Base-by-base conservation (phyloP, 2,797 vertebrate genomes). In the Pitangus sulphuratus region DNA sequence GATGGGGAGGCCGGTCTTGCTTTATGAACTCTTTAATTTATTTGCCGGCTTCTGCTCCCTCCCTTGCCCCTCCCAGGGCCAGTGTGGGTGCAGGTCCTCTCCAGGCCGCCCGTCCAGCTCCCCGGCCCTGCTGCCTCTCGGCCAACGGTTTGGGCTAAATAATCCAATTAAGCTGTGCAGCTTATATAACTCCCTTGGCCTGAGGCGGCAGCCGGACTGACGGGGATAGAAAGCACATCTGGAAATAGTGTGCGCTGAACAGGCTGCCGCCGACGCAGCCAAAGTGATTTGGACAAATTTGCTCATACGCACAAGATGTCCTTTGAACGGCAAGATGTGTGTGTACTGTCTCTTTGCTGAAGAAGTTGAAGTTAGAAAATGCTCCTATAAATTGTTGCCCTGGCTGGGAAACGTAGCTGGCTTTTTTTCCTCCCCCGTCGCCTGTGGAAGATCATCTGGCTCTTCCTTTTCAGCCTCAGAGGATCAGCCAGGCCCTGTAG, bases 131-230 rank as follows among this genome's bases (percentile, higher is more conserved):
- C 85, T 80, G 88, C 90, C 79, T 85, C 76, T 79, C 2, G 1
- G 86, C 85, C 85, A 86, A 33, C 10, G 8, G 51, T 76, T 95
- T 93, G 70, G 90, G 83, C 90, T 95, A 86, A 95, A 94, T 96
- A 95, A 95, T 88, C 93, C 91, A 97, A 93, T 97, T 96, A 94
- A 88, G 90, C 50, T 89, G 84, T 90, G 88, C 62, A 84, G 90
- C 57, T 96, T 96, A 94, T 94, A 74, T 95, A 95, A 94, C 84
- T 77, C 4, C 40, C 45, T 90, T 93, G 94, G 93, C 95, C 85
- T 5, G 48, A 80, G 75, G 89, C 91, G 85, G 94, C 93, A 40
- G 84, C 70, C 0, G 3, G 82, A 31, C 74, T 70, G 95, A 79
- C 12, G 0, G 47, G 62, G 93, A 61, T 57, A 33, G 62, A 71